Percentiles rank a stretch among this genome's conserved stretches.
phyloP scores from a whole-genome alignment of 2,888 invertebrate species.

The Cerastis leucographa region DNA sequence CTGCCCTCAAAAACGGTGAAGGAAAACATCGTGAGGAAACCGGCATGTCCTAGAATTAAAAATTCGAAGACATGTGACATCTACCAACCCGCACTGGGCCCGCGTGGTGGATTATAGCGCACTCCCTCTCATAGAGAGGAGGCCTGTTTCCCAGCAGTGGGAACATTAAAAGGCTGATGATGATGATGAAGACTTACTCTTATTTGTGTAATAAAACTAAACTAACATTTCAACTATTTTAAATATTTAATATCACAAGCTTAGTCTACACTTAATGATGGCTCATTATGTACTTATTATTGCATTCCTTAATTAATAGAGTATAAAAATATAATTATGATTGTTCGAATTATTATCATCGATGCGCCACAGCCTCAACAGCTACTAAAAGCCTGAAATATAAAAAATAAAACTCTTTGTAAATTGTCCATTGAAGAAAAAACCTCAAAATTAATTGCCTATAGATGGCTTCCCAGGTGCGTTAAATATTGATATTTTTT shows the following conservation, averaged over 20 bases:
- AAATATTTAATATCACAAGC: conserved; percentile 69
- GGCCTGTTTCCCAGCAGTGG: too few relatives aligned
- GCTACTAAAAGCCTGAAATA: conserved; percentile 76
- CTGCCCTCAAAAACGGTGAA: too few relatives aligned
- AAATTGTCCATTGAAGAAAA: neutral
- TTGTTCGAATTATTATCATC: conserved; percentile 44
- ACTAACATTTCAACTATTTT: conserved; percentile 21
- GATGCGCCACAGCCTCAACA: conserved; percentile 75
- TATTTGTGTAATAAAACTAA: conserved; percentile 40
- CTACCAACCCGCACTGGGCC: too few relatives aligned
- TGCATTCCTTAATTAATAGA: conserved; percentile 40
- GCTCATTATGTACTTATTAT: conserved; percentile 40
- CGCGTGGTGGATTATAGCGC: too few relatives aligned
- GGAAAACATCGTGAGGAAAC: too few relatives aligned
- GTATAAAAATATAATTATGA: conserved; percentile 57
- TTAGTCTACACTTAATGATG: conserved; percentile 52
- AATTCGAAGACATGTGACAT: too few relatives aligned
- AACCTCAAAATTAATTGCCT: neutral
- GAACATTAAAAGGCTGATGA: too few relatives aligned
- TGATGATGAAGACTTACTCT: too few relatives aligned
- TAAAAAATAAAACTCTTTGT: neutral
- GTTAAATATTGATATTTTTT: neutral
- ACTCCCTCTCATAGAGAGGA: too few relatives aligned
- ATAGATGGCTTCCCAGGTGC: neutral
- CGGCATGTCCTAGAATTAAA: too few relatives aligned